Conservation (phyloP, 2,888 invertebrate species). For the Sarcophaga caerulescens region DNA sequence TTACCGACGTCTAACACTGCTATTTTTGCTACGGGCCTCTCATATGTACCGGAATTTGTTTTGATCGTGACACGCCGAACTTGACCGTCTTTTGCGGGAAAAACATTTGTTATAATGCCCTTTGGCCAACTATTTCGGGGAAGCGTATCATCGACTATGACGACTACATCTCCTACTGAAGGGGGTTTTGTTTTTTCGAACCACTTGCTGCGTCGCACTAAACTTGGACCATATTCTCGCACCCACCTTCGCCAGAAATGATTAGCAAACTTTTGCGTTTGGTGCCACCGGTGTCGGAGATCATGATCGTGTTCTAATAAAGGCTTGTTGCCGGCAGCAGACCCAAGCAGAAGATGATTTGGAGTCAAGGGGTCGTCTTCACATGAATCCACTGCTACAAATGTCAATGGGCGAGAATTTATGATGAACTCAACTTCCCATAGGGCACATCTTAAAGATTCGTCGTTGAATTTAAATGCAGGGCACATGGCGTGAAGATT, state of each 20-base stretch:
- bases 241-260: constrained; percentile 65
- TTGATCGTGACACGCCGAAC: constrained; percentile 9
- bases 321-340: constrained; percentile 47
- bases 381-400: too few relatives aligned
- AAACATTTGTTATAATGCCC: constrained; percentile 13
- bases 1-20: constrained; percentile 14
- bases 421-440: too few relatives aligned
- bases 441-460: constrained; percentile 51
- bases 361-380: constrained; percentile 66
- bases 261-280: constrained; percentile 59
- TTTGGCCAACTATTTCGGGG: constrained; percentile 61
- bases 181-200: constrained; percentile 45
- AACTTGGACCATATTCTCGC: constrained; percentile 54
- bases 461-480: constrained; percentile 57
- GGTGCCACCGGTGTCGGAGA: constrained; percentile 61
- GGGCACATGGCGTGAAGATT: too few relatives aligned
- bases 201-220: constrained; percentile 60
- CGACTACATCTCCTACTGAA: constrained; percentile 51
- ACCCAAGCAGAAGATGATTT: constrained; percentile 61
- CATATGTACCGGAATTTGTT: background rate
- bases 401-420: too few relatives aligned
- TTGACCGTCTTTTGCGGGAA: constrained; percentile 19
- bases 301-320: constrained; percentile 22
- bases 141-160: constrained; percentile 55
- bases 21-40: constrained; percentile 14